Percentiles rank a stretch among this genome's conserved stretches.
These are phyloP conservation scores for Carlito syrichta DNA, from an alignment of 2,113 vertebrate genomes.

Conservation along the genomic window DNA sequence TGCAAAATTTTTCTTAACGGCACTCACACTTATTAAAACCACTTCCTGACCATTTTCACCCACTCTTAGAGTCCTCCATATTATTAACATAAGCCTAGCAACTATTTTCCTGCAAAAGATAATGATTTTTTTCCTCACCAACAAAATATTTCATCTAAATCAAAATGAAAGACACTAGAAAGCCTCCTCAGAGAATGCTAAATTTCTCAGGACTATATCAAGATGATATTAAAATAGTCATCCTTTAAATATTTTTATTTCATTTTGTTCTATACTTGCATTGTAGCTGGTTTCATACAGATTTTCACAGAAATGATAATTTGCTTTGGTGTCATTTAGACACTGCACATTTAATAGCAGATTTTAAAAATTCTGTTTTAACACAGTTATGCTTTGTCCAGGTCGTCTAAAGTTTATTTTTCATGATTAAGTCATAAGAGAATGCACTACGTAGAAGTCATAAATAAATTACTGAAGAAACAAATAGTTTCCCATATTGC, in stretches of 20 bases:
- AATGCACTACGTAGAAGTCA: neutral
- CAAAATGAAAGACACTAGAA: constrained; percentile 44
- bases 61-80: neutral
- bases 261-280: neutral
- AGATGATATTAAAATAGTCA: constrained; percentile 44
- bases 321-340: neutral
- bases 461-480: constrained; percentile 21
- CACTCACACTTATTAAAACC: constrained; percentile 57
- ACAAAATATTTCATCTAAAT: constrained; percentile 58
- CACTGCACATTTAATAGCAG: neutral
- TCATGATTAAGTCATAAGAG: neutral
- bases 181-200: neutral
- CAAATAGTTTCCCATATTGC: neutral
- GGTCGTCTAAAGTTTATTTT: neutral
- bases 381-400: neutral
- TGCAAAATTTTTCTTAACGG: constrained; percentile 39
- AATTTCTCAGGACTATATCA: constrained; percentile 37
- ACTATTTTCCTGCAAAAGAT: constrained; percentile 30
- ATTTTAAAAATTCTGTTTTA: neutral
- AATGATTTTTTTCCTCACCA: constrained; percentile 29
- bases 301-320: neutral
- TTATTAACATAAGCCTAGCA: constrained; percentile 51
- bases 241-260: constrained; percentile 20
- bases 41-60: constrained; percentile 45
- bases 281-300: constrained; percentile 10